Evolutionary conservation across 1,140 invertebrate genomes (phyloP), one percentile per base, ranked within the genome.

Genomic region (Tetramorium parvispinum): DNA sequence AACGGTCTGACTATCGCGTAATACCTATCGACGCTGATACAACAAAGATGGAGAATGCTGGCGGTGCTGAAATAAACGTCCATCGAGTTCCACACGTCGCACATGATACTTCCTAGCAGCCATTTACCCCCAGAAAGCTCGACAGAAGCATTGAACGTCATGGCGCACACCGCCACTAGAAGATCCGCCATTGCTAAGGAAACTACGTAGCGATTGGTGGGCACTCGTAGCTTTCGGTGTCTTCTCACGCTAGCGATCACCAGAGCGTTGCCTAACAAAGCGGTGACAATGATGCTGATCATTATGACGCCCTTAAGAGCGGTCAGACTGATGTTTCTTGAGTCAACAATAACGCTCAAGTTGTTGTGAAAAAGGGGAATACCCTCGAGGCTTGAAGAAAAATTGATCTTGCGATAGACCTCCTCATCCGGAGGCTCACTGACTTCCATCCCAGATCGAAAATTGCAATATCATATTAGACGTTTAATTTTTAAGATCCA

Each of bases 11-110:
- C 98, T 63, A 99, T 98, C 53, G 98, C 98, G 93, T 98, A 98
- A 92, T 98, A 98, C 89, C 98, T 96, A 94, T 99, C 99, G 37
- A 99, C 98, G 75, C 97, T 98, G 92, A 99, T 99, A 93, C 98
- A 99, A 94, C 98, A 99, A 8, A 99, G 96, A 94, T 99, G 98
- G 6, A 99, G 95, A 61, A 99, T 99, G 49, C 98, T 98, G 0
- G 98, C 98, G 10, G 98, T 99, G 49, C 98, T 98, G 94, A 99
- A 99, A 92, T 99, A 98, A 6, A 99, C 99, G 94, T 99, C 99
- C 88, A 99, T 96, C 18, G 98, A 98, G 94, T 99, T 99, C 97
- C 98, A 99, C 86, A 99, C 96, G 95, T 99, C 98, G 96, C 99
- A 99, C 96, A 99, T 97, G 87, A 97, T 96, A 91, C 97, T 96